Evolutionary conservation across 1,140 invertebrate genomes (phyloP), one percentile per base, ranked within the genome.

Genomic region (Rhizoglyphus robini): DNA sequence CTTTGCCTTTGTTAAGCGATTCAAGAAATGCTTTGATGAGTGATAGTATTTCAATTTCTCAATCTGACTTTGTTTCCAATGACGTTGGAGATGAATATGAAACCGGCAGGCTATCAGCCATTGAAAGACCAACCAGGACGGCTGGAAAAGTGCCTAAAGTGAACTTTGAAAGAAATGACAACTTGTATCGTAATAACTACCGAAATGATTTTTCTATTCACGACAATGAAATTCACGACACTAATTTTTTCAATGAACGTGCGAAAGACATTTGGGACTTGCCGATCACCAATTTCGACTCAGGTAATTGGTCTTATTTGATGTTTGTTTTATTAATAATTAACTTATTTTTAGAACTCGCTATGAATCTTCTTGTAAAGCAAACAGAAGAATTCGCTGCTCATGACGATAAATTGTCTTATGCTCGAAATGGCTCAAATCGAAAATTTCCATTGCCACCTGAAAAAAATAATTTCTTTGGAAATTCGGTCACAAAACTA

Each of bases 221-320:
- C 18, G 8, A 8, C 36, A 41, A 41, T 41, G 18, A 41, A 11
- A 41, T 8, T 41, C 8, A 11, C 36, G 18, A 41, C 36, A 41
- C 8, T 41, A 18, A 41, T 11, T 41, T 8, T 41, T 8, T 8
- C 8, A 41, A 41, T 41, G 36, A 18, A 41, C 29, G 30, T 30
- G 38, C 18, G 11, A 63, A 36, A 63, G 49, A 63, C 29, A 65
- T 65, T 23, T 65, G 64, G 64, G 64, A 65, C 29, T 63, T 54
- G 30, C 64, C 64, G 8, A 65, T 65, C 58, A 65, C 31, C n/a
- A 59, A 13, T 23, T 65, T 65, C 46, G 64, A 65, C 27, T 27
- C 64, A 2, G 47, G 61, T 63, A 29, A 23, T 15, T n/a, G 23
- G 13, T 60, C 23, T 25, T 60, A 4, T 2, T n/a, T 60, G 4